These are phyloP conservation scores for Leucania comma DNA, from an alignment of 2,888 invertebrate species.

Conservation along the genomic window DNA sequence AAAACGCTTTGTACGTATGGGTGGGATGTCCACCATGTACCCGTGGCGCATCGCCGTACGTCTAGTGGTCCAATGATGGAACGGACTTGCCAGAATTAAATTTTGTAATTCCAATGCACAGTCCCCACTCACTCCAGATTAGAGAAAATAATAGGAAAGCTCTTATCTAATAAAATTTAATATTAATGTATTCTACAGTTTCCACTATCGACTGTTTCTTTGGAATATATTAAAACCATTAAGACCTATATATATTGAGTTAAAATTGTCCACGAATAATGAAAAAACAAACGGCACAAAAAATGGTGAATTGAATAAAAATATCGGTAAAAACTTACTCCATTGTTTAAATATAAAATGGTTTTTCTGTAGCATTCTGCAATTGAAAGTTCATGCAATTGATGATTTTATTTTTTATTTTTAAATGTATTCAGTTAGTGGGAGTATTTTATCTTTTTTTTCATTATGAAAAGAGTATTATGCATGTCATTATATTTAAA, in stretches of 20 bases:
- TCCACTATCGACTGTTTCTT: neutral
- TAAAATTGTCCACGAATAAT: constrained; percentile 15
- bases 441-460: neutral
- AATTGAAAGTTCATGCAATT: constrained; percentile 43
- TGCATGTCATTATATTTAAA: neutral
- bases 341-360: constrained; percentile 52
- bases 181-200: neutral
- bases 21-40: no score
- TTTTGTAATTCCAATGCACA: no score
- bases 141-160: neutral
- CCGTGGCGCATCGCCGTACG: no score
- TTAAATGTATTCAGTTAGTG: constrained; percentile 29
- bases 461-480: neutral
- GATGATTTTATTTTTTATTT: constrained; percentile 29
- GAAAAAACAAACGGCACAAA: constrained; percentile 28
- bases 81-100: no score
- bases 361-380: constrained; percentile 34
- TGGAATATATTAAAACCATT: neutral
- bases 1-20: no score
- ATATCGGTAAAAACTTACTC: constrained; percentile 47
- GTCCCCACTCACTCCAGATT: no score
- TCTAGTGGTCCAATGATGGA: no score
- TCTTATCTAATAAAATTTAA: neutral
- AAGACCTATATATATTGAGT: neutral
- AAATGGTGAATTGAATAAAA: constrained; percentile 39